Conservation (phyloP, 2,113 vertebrate species). For the Siniperca knerii region DNA sequence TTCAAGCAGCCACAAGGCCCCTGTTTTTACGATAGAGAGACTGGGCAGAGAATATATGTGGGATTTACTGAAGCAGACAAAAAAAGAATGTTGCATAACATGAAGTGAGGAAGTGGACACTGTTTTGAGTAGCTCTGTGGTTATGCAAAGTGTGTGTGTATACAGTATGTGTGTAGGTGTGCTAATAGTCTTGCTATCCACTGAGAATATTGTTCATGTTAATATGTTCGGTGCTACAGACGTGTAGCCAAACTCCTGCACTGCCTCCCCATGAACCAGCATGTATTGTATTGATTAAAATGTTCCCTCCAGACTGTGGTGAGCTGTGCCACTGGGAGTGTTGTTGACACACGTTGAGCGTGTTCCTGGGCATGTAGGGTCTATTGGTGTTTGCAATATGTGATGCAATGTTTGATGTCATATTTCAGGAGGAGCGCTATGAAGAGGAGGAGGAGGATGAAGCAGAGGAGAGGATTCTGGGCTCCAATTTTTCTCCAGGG, state of each 20-base stretch:
- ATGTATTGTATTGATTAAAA: conserved; percentile 24
- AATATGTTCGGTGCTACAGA: not conserved
- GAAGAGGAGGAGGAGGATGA: conserved; percentile 88
- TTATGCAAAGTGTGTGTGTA: conserved; percentile 28
- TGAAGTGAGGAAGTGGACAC: not conserved
- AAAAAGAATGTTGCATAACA: not conserved
- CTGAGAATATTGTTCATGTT: not conserved
- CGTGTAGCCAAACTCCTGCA: not conserved
- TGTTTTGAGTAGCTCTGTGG: not conserved
- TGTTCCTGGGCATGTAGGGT: conserved; percentile 37
- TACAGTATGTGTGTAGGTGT: not conserved
- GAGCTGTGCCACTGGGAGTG: conserved; percentile 32
- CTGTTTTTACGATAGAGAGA: conserved; percentile 19
- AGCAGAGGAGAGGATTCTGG: conserved; percentile 86
- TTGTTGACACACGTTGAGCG: conserved; percentile 61
- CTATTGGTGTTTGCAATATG: conserved; percentile 41
- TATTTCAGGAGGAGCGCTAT: conserved; percentile 85
- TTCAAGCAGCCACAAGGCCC: conserved; percentile 52
- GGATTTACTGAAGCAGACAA: conserved; percentile 22
- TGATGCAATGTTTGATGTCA: conserved; percentile 50
- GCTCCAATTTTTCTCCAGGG: conserved; percentile 86
- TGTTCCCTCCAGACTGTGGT: conserved; percentile 26
- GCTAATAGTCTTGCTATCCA: not conserved
- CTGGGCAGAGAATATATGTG: not conserved
- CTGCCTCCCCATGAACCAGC: not conserved